A percentile compares a stretch with the other conserved stretches of the same genome.
phyloP scores from a whole-genome alignment of 37 sponge, comb jelly and placozoan genomes.

The Mnemiopsis leidyi region DNA sequence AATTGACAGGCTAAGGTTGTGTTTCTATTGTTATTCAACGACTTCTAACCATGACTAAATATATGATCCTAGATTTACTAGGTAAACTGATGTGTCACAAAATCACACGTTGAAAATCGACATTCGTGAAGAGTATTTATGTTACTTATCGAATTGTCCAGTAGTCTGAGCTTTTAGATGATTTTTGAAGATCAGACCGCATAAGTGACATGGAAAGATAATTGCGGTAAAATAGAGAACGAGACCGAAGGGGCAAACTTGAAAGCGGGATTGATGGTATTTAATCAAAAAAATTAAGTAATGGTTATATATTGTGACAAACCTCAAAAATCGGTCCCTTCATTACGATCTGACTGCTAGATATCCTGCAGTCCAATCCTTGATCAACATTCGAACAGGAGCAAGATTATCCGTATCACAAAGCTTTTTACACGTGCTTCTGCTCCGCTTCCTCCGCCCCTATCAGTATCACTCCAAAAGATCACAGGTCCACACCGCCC shows the following conservation, averaged over 20 bases:
- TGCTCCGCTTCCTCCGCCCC: neutral
- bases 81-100: too few species aligned
- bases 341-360: too few species aligned
- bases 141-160: too few species aligned
- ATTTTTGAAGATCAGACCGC: neutral
- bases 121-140: neutral
- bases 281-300: neutral
- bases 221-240: neutral
- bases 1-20: neutral
- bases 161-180: neutral
- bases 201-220: neutral
- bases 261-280: neutral
- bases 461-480: neutral
- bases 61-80: too few species aligned
- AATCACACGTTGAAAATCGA: too few species aligned
- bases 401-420: neutral
- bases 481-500: neutral
- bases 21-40: neutral
- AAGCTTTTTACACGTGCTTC: neutral
- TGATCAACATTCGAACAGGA: too few species aligned
- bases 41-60: neutral
- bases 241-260: neutral
- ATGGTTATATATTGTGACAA: neutral
- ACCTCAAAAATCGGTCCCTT: neutral
- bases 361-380: too few species aligned